Evolutionary conservation across 2,113 vertebrate species (phyloP).

Genomic region (Patagioenas fasciata): DNA sequence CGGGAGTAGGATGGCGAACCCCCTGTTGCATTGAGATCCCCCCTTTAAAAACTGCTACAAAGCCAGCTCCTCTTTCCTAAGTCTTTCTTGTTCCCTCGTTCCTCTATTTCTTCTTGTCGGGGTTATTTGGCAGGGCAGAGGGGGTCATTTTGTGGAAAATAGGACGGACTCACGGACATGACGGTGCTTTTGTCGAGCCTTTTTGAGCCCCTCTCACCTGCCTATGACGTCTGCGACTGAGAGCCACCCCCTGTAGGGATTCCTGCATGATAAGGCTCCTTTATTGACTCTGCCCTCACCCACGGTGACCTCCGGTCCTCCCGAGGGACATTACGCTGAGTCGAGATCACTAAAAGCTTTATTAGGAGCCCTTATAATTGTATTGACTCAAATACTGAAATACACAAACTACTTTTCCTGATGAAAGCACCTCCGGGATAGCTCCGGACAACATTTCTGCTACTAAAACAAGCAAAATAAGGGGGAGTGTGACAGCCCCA

Average conservation of each 20-base stretch:
- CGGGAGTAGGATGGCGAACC: fast-evolving
- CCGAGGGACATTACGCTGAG: neutral
- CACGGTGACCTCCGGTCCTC: neutral
- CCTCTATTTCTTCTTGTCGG: fast-evolving
- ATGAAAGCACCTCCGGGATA: neutral
- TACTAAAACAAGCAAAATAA: neutral
- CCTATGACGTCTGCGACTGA: fast-evolving
- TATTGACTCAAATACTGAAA: neutral
- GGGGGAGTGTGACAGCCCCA: fast-evolving
- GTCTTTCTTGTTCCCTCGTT: neutral
- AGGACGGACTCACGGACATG: fast-evolving
- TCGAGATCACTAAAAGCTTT: neutral
- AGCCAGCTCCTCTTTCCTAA: neutral
- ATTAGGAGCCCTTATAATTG: neutral
- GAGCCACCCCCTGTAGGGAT: neutral
- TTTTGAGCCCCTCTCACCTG: neutral
- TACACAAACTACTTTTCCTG: constrained; percentile 32
- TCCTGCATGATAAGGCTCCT: neutral
- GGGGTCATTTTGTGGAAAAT: fast-evolving
- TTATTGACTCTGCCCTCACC: neutral
- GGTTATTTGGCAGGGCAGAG: neutral
- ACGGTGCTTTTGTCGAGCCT: neutral
- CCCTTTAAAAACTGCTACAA: neutral
- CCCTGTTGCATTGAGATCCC: fast-evolving
- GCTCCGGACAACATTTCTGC: neutral